Evolutionary conservation across 2,888 invertebrate genomes (phyloP), one percentile per base, ranked within the genome.

Genomic region (Spisula solida): DNA sequence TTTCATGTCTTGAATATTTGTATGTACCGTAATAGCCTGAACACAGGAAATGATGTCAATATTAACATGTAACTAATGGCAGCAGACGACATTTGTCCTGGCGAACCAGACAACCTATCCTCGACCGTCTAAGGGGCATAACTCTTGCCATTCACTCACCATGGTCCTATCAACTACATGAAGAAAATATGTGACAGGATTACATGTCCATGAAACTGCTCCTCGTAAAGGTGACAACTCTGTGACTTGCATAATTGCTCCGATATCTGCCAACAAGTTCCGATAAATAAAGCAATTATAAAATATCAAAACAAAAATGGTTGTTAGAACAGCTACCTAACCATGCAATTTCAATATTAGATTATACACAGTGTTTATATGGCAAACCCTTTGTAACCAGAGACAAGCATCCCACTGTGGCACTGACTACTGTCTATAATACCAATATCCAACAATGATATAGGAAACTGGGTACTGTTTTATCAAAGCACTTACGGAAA

Each of bases 121-220:
- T 84, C 70, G 51, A 60, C 81, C 47, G n/a, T 55, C 41, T 84
- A 91, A 88, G 93, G 93, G 91, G 88, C 84, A 88, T 86, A 90
- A 93, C 90, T 91, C 89, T 83, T 78, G 82, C 55, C 85, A 12
- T 87, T 79, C 41, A 95, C 96, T 95, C 94, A 96, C 96, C 95
- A 96, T 92, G 95, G 99, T 99, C 96, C 99, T 98, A 97, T 99
- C 99, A 96, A 99, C 99, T 96, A 98, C 98, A 97, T 99, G 99
- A 95, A 99, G 97, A 97, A 98, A 99, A 97, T 99, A 99, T 92
- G 99, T 99, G 95, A 99, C 99, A 86, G 99, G 99, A 97, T 99
- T 99, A 93, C 99, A 99, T 90, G 99, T 99, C 99, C 99, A 99
- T 25, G 99, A 99, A 87, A 99, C 99, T 12, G 99, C 99, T 93